Evolutionary conservation across 2,113 vertebrate genomes (phyloP), one percentile per base, ranked within the genome.

Genomic region (Barnardius zonarius): DNA sequence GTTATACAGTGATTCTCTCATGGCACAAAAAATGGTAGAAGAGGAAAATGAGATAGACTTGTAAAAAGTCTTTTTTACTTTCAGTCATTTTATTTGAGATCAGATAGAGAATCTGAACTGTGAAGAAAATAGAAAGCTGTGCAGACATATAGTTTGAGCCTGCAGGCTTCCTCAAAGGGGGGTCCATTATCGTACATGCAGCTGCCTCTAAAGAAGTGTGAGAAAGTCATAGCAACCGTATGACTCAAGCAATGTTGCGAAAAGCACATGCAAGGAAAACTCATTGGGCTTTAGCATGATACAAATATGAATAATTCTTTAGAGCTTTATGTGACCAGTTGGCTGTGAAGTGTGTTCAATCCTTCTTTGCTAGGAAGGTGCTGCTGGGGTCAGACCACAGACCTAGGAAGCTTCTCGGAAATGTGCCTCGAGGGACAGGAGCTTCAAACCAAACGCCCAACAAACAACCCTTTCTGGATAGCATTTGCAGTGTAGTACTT

Each of bases 351-450:
- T 0, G 0, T 46, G 59, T 85, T 91, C 28, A 0, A 67, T 93
- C 93, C 61, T 93, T 44, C 86, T 91, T 33, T 4, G 2, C 57
- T 87, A 72, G 70, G 86, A 93, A 87, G 89, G 84, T 95, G 86
- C 74, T 0, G 5, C 89, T 68, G 91, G 62, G 91, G 91, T 97
- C 95, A 91, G 81, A 93, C 83, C 89, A 92, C 86, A 93, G 89
- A 81, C 81, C 44, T 28, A 35, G 54, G 89, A 86, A 92, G 84
- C 89, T 97, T 96, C 95, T 97, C 6, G 6, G 96, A 95, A 92
- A 79, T 59, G 24, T 84, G 74, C 44, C 93, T 85, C 57, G 62
- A 63, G 91, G 81, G 93, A 82, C 33, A 44, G 57, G 35, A 87
- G 64, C 89, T 89, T 95, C 91, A 91, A 95, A 91, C 73, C 55